phyloP scores from a whole-genome alignment of 2,113 vertebrate genomes.

The Pelecanoides urinatrix region DNA sequence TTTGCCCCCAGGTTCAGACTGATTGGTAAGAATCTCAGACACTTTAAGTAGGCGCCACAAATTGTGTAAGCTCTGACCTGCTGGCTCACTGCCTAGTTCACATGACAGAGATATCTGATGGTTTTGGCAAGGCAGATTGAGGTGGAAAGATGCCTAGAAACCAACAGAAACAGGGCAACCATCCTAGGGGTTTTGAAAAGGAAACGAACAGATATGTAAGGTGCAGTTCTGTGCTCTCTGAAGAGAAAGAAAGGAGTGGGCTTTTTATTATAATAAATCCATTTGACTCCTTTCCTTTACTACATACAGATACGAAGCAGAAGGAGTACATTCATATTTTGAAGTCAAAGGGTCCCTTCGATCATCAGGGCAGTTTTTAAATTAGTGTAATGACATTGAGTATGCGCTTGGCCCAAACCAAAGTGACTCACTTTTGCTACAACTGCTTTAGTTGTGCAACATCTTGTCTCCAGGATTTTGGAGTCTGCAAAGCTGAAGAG shows the following conservation, averaged over 20 bases:
- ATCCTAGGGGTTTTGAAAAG: neutral
- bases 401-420: neutral
- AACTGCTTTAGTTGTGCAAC: neutral
- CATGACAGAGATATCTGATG: conserved; percentile 74
- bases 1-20: conserved; percentile 69
- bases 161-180: conserved; percentile 20
- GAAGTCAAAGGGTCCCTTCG: neutral
- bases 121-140: conserved; percentile 65
- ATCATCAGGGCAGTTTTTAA: neutral
- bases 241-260: neutral
- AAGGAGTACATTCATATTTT: neutral
- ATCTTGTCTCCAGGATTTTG: neutral
- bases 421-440: neutral
- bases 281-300: neutral
- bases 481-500: neutral
- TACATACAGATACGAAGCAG: neutral
- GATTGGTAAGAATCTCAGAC: conserved; percentile 74
- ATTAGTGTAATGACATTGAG: neutral
- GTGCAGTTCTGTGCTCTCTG: neutral
- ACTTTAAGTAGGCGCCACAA: conserved; percentile 79
- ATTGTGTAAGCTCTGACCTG: conserved; percentile 78
- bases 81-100: conserved; percentile 73
- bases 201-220: neutral
- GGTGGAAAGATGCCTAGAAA: conserved; percentile 63
- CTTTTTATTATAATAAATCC: neutral